Conservation (phyloP, 2,113 vertebrate genomes). For the Sebastes fasciatus region DNA sequence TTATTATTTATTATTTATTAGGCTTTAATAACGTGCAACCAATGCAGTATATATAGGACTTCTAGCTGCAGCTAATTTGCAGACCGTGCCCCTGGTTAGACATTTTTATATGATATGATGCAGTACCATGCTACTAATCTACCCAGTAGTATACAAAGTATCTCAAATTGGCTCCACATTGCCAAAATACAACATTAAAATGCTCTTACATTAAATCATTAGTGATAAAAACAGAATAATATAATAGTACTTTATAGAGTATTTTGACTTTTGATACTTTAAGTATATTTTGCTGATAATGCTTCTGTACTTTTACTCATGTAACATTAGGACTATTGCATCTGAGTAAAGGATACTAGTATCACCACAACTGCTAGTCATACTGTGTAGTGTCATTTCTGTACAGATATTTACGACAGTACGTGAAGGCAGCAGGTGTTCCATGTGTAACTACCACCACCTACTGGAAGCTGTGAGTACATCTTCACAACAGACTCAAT, state of each 20-base stretch:
- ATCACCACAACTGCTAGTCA: not conserved
- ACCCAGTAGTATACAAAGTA: not conserved
- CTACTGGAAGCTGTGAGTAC: not conserved
- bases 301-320: not conserved
- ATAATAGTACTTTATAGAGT: not conserved
- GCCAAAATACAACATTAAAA: not conserved
- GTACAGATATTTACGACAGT: not conserved
- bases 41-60: no score
- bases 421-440: not conserved
- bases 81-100: no score
- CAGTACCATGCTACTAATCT: not conserved
- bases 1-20: no score
- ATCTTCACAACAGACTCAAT: not conserved
- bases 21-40: no score
- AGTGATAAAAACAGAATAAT: not conserved
- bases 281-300: not conserved
- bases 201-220: not conserved
- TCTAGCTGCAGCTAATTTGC: no score
- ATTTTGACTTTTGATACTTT: not conserved
- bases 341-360: not conserved
- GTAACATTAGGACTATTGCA: not conserved
- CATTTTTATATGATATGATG: not conserved
- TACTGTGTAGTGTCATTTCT: not conserved
- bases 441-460: conserved; percentile 27
- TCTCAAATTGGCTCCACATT: not conserved